A percentile compares a stretch with the other conserved stretches of the same genome.
phyloP scores from a whole-genome alignment of 2,888 invertebrate genomes.

The Epistrophe grossulariae region DNA sequence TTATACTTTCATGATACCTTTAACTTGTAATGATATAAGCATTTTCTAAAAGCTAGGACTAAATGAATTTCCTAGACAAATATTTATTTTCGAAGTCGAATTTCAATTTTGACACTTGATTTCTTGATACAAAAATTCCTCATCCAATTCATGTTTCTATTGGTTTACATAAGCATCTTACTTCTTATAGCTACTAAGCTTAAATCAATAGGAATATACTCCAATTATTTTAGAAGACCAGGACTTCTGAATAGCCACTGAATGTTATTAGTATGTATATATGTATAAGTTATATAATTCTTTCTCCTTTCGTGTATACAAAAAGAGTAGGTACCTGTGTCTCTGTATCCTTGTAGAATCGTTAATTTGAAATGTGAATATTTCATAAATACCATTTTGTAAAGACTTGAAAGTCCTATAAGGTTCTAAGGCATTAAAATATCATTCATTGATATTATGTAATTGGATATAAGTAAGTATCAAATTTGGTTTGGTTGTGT shows the following conservation, averaged over 20 bases:
- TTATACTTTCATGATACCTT: no score
- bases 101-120: conserved; percentile 11
- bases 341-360: no score
- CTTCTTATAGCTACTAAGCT: background rate
- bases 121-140: background rate
- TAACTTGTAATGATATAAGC: no score
- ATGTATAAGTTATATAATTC: background rate
- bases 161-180: conserved; percentile 5
- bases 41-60: no score
- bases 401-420: background rate
- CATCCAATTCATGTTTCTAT: background rate
- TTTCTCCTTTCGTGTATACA: background rate
- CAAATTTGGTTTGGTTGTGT: conserved; percentile 14
- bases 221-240: background rate
- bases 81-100: conserved; percentile 3
- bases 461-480: conserved; percentile 9
- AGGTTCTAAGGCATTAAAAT: background rate
- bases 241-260: background rate
- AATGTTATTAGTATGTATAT: background rate
- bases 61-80: background rate
- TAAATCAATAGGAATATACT: conserved; percentile 4
- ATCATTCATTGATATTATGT: conserved; percentile 7
- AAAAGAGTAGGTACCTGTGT: no score
- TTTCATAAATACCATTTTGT: background rate
- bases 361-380: background rate